phyloP scores from a whole-genome alignment of 30 jellyfish, hydroid and myxozoan species.

The Pseudorhiza aurosa region DNA sequence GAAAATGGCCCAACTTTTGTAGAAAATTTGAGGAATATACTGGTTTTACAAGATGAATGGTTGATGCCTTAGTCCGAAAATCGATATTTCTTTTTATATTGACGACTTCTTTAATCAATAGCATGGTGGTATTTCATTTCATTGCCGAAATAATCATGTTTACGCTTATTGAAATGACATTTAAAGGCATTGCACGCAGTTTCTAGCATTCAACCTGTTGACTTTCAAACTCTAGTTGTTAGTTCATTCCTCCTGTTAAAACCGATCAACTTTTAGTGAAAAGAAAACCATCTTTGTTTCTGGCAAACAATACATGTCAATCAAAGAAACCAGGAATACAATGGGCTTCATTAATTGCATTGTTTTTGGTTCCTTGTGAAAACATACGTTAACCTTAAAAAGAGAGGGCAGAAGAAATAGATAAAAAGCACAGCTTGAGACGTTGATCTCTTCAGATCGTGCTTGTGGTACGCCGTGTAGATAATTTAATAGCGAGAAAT shows the following conservation, averaged over 20 bases:
- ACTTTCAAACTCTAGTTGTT: neutral
- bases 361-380: constrained; percentile 8
- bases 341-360: constrained; percentile 9
- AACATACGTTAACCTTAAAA: constrained; percentile 10
- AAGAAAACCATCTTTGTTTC: neutral
- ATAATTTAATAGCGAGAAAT: neutral
- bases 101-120: neutral
- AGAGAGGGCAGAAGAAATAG: neutral
- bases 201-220: neutral
- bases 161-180: neutral
- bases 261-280: neutral
- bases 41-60: too few species aligned
- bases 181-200: neutral
- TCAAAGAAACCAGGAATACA: constrained; percentile 4
- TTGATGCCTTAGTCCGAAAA: too few species aligned
- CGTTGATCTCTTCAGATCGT: neutral
- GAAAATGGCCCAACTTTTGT: too few species aligned
- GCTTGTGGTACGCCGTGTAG: constrained; percentile 12
- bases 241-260: neutral
- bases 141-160: neutral
- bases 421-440: constrained; percentile 41
- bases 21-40: too few species aligned
- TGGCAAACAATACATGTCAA: constrained; percentile 32
- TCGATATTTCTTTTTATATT: too few species aligned
- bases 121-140: neutral